Percentiles rank a stretch among this genome's conserved stretches.
Conservation (phyloP, 2,888 invertebrate species). For the Zhuqinia jingwanae region DNA sequence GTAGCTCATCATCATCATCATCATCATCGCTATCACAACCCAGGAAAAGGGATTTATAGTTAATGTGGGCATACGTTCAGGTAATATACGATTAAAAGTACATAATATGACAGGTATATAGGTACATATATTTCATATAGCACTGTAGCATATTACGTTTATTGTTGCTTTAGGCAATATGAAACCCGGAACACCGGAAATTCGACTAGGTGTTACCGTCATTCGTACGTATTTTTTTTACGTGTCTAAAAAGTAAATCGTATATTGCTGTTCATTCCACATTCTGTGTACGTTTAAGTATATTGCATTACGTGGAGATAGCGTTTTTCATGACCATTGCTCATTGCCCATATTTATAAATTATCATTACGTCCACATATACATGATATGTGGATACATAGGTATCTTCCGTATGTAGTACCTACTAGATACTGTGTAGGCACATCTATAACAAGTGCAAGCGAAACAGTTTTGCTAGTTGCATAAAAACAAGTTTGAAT, state of each 20-base stretch:
- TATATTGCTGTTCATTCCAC: constrained; percentile 50
- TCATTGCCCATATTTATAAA: background rate
- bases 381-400: background rate
- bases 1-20: background rate
- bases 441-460: too few species aligned
- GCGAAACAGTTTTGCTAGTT: too few species aligned
- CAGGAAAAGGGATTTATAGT: too few species aligned
- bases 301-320: background rate
- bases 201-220: constrained; percentile 65
- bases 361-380: background rate
- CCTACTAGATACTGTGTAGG: too few species aligned
- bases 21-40: background rate
- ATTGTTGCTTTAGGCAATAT: background rate
- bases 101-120: too few species aligned
- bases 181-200: constrained; percentile 71
- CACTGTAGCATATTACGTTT: too few species aligned
- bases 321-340: constrained; percentile 1
- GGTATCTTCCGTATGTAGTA: background rate
- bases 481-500: too few species aligned
- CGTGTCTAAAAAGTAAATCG: constrained; percentile 56
- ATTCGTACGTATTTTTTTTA: constrained; percentile 51
- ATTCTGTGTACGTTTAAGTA: background rate
- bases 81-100: too few species aligned
- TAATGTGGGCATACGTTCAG: too few species aligned
- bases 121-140: too few species aligned